Evolutionary conservation across 2,888 invertebrate genomes (phyloP).

Genomic region (Drosophila algonquin): DNA sequence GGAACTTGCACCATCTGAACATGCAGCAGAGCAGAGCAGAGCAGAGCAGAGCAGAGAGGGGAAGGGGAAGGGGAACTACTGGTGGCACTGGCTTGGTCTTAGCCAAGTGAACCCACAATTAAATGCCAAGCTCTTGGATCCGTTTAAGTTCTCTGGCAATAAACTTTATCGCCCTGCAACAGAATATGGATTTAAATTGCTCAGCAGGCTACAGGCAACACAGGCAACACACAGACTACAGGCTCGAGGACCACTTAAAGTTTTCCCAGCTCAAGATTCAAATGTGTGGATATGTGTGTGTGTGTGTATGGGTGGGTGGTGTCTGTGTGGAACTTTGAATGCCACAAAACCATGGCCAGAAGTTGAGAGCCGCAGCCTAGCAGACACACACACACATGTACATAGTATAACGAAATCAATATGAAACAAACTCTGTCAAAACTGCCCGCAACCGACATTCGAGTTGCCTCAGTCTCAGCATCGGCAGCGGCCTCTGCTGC

Average conservation of each 20-base stretch:
- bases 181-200: conserved; percentile 75
- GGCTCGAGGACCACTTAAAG: conserved; percentile 33
- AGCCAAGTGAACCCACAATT: conserved; percentile 66
- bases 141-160: conserved; percentile 75
- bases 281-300: not conserved
- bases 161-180: conserved; percentile 58
- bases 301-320: not conserved
- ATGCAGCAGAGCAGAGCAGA: not conserved
- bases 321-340: conserved; percentile 54
- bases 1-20: conserved; percentile 62
- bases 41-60: not conserved
- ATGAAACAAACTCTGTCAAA: conserved; percentile 51
- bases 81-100: not conserved
- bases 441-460: conserved; percentile 42
- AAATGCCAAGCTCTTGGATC: conserved; percentile 55
- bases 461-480: conserved; percentile 38
- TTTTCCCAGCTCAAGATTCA: conserved; percentile 10
- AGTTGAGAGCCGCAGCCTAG: conserved; percentile 60
- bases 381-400: conserved; percentile 29
- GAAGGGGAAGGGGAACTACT: not conserved
- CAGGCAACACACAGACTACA: conserved; percentile 4
- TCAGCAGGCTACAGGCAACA: conserved; percentile 33
- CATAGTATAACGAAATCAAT: conserved; percentile 37
- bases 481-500: conserved; percentile 18
- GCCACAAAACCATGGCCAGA: conserved; percentile 67